A percentile compares a stretch with the other conserved stretches of the same genome.
These are phyloP conservation scores for Pyralis farinalis DNA, from an alignment of 2,888 invertebrate genomes.

Conservation along the genomic window DNA sequence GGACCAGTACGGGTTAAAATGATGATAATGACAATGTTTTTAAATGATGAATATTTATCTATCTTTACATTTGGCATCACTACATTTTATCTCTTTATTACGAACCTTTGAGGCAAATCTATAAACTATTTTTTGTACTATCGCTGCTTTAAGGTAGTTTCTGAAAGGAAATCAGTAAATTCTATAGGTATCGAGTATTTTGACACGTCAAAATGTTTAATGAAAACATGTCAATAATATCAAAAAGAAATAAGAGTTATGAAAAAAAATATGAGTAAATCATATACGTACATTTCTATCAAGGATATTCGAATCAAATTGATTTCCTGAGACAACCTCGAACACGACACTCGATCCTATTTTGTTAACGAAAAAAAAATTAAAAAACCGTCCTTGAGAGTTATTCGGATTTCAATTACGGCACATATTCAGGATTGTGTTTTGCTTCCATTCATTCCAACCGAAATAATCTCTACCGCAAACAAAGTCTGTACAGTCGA, in stretches of 20 bases:
- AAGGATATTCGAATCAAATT: conserved; percentile 20
- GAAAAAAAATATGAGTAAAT: conserved; percentile 14
- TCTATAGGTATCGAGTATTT: too few species aligned
- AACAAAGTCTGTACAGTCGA: conserved; percentile 75
- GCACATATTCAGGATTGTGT: conserved; percentile 73
- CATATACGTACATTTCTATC: conserved; percentile 15
- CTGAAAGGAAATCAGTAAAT: too few species aligned
- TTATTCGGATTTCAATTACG: conserved; percentile 74
- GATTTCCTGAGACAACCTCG: conserved; percentile 30
- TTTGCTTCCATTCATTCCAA: conserved; percentile 79
- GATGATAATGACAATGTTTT: too few species aligned
- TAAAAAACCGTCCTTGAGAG: conserved; percentile 56
- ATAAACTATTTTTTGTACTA: too few species aligned
- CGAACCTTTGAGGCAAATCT: too few species aligned
- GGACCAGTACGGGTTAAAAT: too few species aligned
- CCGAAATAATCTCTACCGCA: conserved; percentile 80
- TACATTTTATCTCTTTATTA: too few species aligned
- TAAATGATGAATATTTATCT: too few species aligned
- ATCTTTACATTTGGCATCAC: too few species aligned
- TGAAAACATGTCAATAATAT: conserved; percentile 10
- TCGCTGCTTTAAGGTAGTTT: too few species aligned
- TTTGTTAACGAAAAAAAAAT: conserved; percentile 34
- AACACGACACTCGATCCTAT: conserved; percentile 41
- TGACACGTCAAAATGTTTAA: conserved; percentile 9
- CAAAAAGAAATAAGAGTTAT: conserved; percentile 8